Percentiles rank a stretch among this genome's conserved stretches.
Evolutionary conservation across 2,888 invertebrate genomes (phyloP).

Genomic region (Apamea anceps): DNA sequence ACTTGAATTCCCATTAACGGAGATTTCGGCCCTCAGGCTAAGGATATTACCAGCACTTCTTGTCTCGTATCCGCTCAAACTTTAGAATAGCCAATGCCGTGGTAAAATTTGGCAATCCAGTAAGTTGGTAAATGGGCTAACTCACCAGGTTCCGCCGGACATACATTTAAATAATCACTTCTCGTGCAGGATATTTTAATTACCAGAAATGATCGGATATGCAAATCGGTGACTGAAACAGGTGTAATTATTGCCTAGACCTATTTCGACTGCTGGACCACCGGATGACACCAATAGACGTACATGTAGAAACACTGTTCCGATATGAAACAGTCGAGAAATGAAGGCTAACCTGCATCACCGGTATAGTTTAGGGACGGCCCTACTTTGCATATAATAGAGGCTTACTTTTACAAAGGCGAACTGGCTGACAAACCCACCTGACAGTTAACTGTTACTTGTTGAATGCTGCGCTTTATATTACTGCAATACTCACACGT

Average conservation of each 20-base stretch:
- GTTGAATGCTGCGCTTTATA: neutral
- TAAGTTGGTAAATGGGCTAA: neutral
- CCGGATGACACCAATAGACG: conserved; percentile 34
- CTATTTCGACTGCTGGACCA: conserved; percentile 20
- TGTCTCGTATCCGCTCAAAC: neutral
- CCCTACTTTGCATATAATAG: conserved; percentile 64
- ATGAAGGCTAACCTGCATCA: conserved; percentile 46
- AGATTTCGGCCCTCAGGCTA: neutral
- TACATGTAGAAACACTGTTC: neutral
- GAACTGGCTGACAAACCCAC: conserved; percentile 47
- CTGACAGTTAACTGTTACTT: conserved; percentile 23
- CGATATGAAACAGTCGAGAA: conserved; percentile 7
- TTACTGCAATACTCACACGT: neutral
- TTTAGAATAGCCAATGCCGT: neutral
- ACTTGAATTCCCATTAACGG: neutral
- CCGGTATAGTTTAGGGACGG: conserved; percentile 56
- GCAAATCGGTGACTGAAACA: conserved; percentile 22
- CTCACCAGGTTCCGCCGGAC: neutral
- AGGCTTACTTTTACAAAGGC: conserved; percentile 55
- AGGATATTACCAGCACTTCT: neutral
- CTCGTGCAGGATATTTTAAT: conserved; percentile 1
- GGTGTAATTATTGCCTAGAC: conserved; percentile 33
- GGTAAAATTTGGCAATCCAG: neutral
- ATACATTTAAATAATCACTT: neutral
- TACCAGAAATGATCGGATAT: conserved; percentile 37